Percentiles rank a stretch among this genome's conserved stretches.
Conservation (phyloP, 2,888 invertebrate genomes). For the Schizaphis graminum region DNA sequence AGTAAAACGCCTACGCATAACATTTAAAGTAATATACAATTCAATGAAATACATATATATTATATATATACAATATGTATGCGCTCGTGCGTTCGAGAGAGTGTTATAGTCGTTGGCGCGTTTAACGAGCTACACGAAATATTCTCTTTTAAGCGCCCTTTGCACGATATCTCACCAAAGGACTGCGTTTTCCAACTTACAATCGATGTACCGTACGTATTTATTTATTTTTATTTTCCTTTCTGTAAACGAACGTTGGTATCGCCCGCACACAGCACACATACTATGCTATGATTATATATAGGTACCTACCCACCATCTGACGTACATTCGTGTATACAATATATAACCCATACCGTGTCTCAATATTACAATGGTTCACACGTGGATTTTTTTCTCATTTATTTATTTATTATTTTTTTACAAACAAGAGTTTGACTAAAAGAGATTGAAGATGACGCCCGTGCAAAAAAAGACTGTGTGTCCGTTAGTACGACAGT, state of each 20-base stretch:
- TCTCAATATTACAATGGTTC: background rate
- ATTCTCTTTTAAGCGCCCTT: background rate
- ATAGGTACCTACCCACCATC: background rate
- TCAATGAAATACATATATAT: background rate
- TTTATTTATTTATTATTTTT: background rate
- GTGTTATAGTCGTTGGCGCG: background rate
- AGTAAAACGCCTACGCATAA: background rate
- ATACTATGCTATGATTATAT: background rate
- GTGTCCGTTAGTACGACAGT: background rate
- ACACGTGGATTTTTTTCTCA: background rate
- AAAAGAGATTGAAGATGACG: background rate
- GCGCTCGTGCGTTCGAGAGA: background rate
- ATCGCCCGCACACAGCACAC: background rate
- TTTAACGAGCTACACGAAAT: conserved; percentile 26
- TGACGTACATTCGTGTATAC: background rate
- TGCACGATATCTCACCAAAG: conserved; percentile 1
- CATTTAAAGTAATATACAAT: background rate
- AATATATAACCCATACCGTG: background rate
- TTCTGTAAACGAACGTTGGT: background rate
- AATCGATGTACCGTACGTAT: background rate
- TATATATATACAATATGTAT: background rate
- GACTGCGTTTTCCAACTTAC: background rate
- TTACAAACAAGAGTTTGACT: background rate
- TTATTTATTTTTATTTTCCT: background rate
- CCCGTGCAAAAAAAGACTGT: background rate